Evolutionary conservation across 2,888 invertebrate species (phyloP).

Genomic region (Aphidius colemani): DNA sequence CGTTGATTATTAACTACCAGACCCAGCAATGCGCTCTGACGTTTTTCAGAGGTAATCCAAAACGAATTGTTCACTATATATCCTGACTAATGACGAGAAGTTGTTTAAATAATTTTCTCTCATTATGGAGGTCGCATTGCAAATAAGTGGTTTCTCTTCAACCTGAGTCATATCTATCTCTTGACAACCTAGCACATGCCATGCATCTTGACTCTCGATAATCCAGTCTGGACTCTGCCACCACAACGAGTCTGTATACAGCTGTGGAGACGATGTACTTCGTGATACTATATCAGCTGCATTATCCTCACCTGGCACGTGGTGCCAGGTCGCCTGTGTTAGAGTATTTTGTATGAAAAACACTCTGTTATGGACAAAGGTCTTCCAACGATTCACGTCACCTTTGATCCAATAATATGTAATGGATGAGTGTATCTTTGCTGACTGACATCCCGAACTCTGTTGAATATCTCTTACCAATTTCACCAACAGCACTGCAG

Average conservation of each 20-base stretch:
- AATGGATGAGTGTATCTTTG: constrained; percentile 30
- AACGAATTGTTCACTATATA: too few species aligned
- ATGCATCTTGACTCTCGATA: not conserved
- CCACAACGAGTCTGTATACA: constrained; percentile 13
- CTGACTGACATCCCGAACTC: not conserved
- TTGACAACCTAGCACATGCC: not conserved
- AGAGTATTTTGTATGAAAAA: constrained; percentile 28
- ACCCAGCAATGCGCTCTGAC: too few species aligned
- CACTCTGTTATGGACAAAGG: constrained; percentile 21
- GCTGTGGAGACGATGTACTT: constrained; percentile 27
- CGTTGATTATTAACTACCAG: too few species aligned
- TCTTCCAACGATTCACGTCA: too few species aligned
- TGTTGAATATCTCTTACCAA: constrained; percentile 10
- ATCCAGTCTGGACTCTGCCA: not conserved
- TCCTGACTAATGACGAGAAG: too few species aligned
- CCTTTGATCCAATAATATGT: not conserved
- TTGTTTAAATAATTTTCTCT: too few species aligned
- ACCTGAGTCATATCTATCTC: too few species aligned
- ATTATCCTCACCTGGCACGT: constrained; percentile 31
- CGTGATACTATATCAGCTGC: constrained; percentile 34
- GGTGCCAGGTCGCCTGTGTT: constrained; percentile 18
- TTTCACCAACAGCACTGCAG: constrained; percentile 26
- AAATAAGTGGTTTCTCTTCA: not conserved
- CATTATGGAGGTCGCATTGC: not conserved
- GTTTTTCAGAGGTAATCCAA: too few species aligned